Percentiles rank a stretch among this genome's conserved stretches.
Evolutionary conservation across 2,113 vertebrate species (phyloP).

Genomic region (Phainopepla nitens): DNA sequence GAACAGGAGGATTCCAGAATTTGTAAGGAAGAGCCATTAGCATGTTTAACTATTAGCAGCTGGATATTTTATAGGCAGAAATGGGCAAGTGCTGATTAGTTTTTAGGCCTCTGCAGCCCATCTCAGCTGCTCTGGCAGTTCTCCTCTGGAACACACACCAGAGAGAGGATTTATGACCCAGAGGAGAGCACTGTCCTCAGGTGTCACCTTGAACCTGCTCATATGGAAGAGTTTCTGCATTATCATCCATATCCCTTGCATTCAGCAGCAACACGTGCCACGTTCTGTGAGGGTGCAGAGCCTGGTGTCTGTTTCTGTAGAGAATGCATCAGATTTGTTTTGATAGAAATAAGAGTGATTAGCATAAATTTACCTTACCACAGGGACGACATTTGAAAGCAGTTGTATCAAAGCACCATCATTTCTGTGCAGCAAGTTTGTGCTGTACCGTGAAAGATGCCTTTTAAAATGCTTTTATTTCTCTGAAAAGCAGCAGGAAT

Average conservation of each 20-base stretch:
- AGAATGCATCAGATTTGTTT: neutral
- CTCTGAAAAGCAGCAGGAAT: constrained; percentile 8
- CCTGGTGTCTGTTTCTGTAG: neutral
- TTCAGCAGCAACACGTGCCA: neutral
- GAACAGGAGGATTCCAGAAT: neutral
- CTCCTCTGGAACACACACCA: neutral
- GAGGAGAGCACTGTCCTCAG: neutral
- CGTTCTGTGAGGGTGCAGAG: neutral
- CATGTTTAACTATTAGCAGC: neutral
- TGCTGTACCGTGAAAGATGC: neutral
- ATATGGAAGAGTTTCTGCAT: accelerated
- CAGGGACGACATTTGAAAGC: neutral
- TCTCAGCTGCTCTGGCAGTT: neutral
- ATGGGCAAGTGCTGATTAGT: neutral
- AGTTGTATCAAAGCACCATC: neutral
- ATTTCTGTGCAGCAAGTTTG: neutral
- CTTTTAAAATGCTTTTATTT: neutral
- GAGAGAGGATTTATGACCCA: neutral
- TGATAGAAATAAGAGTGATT: neutral
- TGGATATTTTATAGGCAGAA: neutral
- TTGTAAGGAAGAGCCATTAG: neutral
- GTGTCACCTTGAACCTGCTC: neutral
- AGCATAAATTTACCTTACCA: constrained; percentile 3
- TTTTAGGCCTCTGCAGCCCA: neutral
- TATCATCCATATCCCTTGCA: neutral